A percentile compares a stretch with the other conserved stretches of the same genome.
These are phyloP conservation scores for Leucoptera coffeella DNA, from an alignment of 2,888 invertebrate genomes.

Conservation along the genomic window DNA sequence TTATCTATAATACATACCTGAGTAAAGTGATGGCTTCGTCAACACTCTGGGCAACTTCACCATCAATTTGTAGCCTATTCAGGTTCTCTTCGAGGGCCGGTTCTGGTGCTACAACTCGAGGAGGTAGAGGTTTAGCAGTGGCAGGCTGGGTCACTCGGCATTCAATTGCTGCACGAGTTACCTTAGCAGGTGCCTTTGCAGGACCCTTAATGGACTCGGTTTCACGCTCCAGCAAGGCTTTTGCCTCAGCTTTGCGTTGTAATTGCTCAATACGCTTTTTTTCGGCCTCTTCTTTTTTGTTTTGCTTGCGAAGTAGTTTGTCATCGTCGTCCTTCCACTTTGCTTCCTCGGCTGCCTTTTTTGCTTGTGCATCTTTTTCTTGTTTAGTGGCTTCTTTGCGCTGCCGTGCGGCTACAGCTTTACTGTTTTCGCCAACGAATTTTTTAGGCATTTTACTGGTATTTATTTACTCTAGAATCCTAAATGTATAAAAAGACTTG, in stretches of 20 bases:
- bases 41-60: slow-evolving; percentile 80
- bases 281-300: slow-evolving; percentile 75
- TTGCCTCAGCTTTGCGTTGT: slow-evolving; percentile 78
- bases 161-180: too few relatives aligned
- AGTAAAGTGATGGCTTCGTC: slow-evolving; percentile 83
- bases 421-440: slow-evolving; percentile 87
- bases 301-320: slow-evolving; percentile 63
- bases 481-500: too few relatives aligned
- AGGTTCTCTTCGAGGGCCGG: slow-evolving; percentile 83
- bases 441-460: slow-evolving; percentile 99
- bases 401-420: slow-evolving; percentile 85
- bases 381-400: slow-evolving; percentile 79
- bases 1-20: too few relatives aligned
- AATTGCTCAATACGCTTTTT: slow-evolving; percentile 71
- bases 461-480: too few relatives aligned
- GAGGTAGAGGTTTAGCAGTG: too few relatives aligned
- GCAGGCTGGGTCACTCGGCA: too few relatives aligned
- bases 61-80: slow-evolving; percentile 76
- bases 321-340: slow-evolving; percentile 89
- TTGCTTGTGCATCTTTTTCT: slow-evolving; percentile 69
- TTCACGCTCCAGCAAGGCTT: slow-evolving; percentile 77
- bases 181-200: slow-evolving; percentile 2
- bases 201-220: slow-evolving; percentile 60
- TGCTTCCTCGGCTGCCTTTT: slow-evolving; percentile 64
- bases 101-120: slow-evolving; percentile 51